Evolutionary conservation across 2,113 vertebrate genomes (phyloP), one percentile per base, ranked within the genome.

Genomic region (Misgurnus anguillicaudatus): DNA sequence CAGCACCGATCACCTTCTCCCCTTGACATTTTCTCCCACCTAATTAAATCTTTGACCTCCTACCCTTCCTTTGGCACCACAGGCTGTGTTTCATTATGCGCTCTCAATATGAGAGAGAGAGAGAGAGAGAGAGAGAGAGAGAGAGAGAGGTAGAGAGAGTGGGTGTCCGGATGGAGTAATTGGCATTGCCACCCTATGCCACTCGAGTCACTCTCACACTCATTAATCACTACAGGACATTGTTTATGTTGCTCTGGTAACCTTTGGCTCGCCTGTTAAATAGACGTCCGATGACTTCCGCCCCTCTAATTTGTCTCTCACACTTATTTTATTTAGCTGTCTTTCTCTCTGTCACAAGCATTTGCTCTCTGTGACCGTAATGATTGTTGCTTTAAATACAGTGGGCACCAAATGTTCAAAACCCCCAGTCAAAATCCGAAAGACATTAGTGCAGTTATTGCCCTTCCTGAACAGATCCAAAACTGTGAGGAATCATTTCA

Each of bases 21-120:
- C 80, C 85, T 82, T 87, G 85, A 85, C 89, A 87, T 87, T 86
- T 80, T 88, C 78, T 86, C 72, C 79, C 83, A 64, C 80, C 88
- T 89, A 89, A 92, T 92, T 91, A 91, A 89, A 88, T 88, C 61
- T 83, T 87, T 88, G 78, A 86, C 87, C 89, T 86, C 80, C 87
- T 82, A 83, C 85, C 87, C 75, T 66, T 65, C 53, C 65, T 81
- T 47, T 17, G n/a, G 76, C 71, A 60, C 73, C 85, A 72, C 66
- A 80, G 68, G 78, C 80, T 62, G 21, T 16, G 60, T 58, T 75
- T 39, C 53, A 55, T 67, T 72, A 41, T 60, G 36, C 41, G 0
- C 45, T 60, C 61, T 76, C 4, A 16, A 24, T 64, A 24, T 64
- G 38, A 58, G 31, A 53, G 10, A 61, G 13, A 31, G 14, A 31